Evolutionary conservation across 2,888 invertebrate species (phyloP).

Genomic region (Bembecia ichneumoniformis): DNA sequence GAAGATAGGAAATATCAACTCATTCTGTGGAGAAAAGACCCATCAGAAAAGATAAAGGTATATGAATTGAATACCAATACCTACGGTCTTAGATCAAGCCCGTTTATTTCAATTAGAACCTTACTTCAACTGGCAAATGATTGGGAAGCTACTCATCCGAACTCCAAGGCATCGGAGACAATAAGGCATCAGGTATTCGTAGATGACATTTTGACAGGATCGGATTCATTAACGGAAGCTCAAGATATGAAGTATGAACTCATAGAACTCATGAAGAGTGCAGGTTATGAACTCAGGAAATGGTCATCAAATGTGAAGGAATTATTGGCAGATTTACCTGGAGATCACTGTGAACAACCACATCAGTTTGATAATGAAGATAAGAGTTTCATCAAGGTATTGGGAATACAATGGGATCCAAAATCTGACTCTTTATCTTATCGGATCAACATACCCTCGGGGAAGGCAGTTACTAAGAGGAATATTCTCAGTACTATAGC

Average conservation of each 20-base stretch:
- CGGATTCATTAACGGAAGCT: not conserved
- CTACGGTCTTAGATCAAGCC: conserved; percentile 6
- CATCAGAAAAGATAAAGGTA: not conserved
- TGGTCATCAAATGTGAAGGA: conserved; percentile 2
- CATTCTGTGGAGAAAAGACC: too few species aligned
- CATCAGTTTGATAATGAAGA: conserved; percentile 1
- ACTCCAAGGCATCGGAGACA: not conserved
- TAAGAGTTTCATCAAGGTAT: conserved; percentile 2
- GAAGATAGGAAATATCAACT: too few species aligned
- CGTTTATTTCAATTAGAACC: conserved; percentile 3
- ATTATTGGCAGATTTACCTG: conserved; percentile 1
- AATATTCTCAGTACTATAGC: too few species aligned
- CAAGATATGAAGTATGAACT: not conserved
- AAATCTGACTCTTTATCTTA: conserved; percentile 2
- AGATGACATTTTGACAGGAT: conserved; percentile 1
- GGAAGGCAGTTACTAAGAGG: too few species aligned
- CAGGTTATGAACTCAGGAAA: conserved; percentile 3
- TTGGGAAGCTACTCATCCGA: not conserved
- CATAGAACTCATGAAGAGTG: not conserved
- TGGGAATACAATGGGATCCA: conserved; percentile 5
- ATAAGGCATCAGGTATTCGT: not conserved
- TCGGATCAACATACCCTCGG: too few species aligned
- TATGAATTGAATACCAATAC: conserved; percentile 3
- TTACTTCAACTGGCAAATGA: conserved; percentile 3
- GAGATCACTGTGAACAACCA: conserved; percentile 1